These are phyloP conservation scores for Pagrus major DNA, from an alignment of 2,113 vertebrate species.

Conservation along the genomic window DNA sequence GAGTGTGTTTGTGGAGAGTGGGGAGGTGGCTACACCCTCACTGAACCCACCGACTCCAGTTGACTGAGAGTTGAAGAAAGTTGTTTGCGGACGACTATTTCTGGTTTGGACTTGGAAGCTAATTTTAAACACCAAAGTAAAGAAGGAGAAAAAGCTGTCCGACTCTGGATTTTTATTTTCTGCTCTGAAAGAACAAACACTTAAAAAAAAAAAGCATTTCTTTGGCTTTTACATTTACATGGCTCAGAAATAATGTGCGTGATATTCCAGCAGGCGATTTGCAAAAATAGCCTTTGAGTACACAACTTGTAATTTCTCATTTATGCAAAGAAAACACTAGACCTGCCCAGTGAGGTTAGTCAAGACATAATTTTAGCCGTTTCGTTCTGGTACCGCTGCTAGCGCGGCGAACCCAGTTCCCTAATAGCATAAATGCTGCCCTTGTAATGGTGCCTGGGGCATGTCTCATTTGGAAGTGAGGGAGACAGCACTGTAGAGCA, in stretches of 20 bases:
- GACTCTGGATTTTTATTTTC: slow-evolving; percentile 36
- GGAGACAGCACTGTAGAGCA: slow-evolving; percentile 49
- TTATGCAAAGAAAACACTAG: slow-evolving; percentile 68
- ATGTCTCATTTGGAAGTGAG: slow-evolving; percentile 67
- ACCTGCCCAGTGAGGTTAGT: slow-evolving; percentile 69
- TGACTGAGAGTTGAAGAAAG: slow-evolving; percentile 37
- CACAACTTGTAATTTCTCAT: slow-evolving; percentile 73
- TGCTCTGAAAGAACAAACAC: slow-evolving; percentile 34
- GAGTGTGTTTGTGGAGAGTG: slow-evolving; percentile 25
- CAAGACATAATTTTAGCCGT: slow-evolving; percentile 68
- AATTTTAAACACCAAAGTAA: slow-evolving; percentile 68
- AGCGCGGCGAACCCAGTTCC: slow-evolving; percentile 54
- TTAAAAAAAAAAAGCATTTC: slow-evolving; percentile 6
- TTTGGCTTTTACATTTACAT: slow-evolving; percentile 32
- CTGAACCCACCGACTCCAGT: slow-evolving; percentile 54
- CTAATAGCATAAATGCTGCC: slow-evolving; percentile 74
- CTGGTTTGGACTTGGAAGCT: slow-evolving; percentile 37
- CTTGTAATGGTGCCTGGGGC: slow-evolving; percentile 67
- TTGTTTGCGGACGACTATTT: slow-evolving; percentile 51
- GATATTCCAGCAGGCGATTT: slow-evolving; percentile 40
- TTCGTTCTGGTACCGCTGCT: slow-evolving; percentile 55
- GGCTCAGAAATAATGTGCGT: slow-evolving; percentile 43
- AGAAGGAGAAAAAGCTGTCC: slow-evolving; percentile 27
- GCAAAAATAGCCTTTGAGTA: slow-evolving; percentile 66
- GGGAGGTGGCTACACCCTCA: slow-evolving; percentile 52